phyloP scores from a whole-genome alignment of 2,888 invertebrate species.

The Agonopterix heracliana region DNA sequence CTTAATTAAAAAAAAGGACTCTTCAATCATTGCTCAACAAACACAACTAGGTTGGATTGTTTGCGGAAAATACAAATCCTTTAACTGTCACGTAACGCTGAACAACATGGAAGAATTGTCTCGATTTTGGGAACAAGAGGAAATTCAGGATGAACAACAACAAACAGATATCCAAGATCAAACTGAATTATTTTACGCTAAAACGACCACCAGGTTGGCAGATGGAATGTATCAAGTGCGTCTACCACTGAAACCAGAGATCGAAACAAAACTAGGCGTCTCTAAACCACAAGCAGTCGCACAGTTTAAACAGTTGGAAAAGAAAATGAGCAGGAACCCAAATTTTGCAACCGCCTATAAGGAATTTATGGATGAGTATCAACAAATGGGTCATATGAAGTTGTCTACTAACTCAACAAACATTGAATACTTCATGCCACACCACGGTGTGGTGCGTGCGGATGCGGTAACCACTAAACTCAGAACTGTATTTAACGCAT shows the following conservation, averaged over 20 bases:
- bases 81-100: conserved; percentile 4
- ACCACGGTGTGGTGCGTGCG: background rate
- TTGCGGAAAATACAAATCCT: conserved; percentile 4
- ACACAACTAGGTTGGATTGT: conserved; percentile 11
- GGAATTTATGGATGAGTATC: conserved; percentile 5
- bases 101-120: background rate
- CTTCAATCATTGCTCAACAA: conserved; percentile 4
- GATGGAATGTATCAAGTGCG: conserved; percentile 2
- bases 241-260: conserved; percentile 1
- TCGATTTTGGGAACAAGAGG: conserved; percentile 4
- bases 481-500: conserved; percentile 1
- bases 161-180: background rate
- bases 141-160: background rate
- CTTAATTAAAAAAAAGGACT: background rate
- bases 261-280: conserved; percentile 1
- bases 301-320: conserved; percentile 3
- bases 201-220: background rate
- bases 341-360: background rate
- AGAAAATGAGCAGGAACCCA: background rate
- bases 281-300: conserved; percentile 6
- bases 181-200: background rate
- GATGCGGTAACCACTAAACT: background rate
- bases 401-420: background rate
- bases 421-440: background rate
- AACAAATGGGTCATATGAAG: conserved; percentile 5